phyloP scores from a whole-genome alignment of 2,113 vertebrate genomes.

The Anguilla rostrata region DNA sequence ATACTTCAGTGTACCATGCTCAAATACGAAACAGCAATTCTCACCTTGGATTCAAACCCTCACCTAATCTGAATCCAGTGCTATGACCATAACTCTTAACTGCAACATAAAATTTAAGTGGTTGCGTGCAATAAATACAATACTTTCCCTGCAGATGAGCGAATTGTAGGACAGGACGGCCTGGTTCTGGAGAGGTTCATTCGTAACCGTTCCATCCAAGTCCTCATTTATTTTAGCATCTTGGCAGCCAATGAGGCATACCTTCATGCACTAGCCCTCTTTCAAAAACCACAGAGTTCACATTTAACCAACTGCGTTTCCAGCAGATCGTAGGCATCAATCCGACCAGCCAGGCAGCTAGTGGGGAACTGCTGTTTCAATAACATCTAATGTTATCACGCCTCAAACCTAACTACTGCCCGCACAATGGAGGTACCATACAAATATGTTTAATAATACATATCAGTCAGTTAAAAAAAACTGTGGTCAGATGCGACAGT shows the following conservation, averaged over 20 bases:
- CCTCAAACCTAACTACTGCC: too few relatives aligned
- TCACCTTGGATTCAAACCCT: background rate
- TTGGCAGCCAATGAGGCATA: constrained; percentile 1
- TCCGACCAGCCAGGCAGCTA: background rate
- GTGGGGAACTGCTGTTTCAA: background rate
- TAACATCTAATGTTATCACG: background rate
- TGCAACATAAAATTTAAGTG: background rate
- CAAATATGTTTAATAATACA: too few relatives aligned
- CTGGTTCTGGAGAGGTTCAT: background rate
- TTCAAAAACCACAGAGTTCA: background rate
- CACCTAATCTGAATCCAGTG: background rate
- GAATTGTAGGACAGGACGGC: background rate
- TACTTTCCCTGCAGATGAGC: background rate
- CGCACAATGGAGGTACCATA: too few relatives aligned
- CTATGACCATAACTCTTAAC: background rate
- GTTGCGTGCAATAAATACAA: background rate
- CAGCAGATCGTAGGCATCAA: background rate
- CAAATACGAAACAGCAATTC: background rate
- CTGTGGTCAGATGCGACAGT: too few relatives aligned
- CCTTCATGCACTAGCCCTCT: background rate
- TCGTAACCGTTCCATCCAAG: background rate
- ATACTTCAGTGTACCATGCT: background rate
- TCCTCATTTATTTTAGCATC: background rate
- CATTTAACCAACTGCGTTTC: background rate
- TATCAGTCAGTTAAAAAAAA: too few relatives aligned